Percentiles rank a stretch among this genome's conserved stretches.
phyloP scores from a whole-genome alignment of 2,797 vertebrate genomes.

The Sternarchorhynchus goeldii region DNA sequence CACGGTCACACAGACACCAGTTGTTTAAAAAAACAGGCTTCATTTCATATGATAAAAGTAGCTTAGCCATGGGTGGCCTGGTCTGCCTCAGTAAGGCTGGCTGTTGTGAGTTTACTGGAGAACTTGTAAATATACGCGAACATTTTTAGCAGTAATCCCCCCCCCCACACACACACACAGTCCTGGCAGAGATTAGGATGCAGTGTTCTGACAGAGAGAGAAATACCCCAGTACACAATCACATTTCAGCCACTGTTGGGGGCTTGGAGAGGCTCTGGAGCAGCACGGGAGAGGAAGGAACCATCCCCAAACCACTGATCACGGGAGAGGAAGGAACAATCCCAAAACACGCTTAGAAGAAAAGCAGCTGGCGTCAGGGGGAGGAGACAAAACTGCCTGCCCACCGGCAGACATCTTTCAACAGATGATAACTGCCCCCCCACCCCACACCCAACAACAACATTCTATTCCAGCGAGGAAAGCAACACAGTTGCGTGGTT shows the following conservation, averaged over 20 bases:
- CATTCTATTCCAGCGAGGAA: slow-evolving; percentile 32
- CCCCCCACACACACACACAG: slow-evolving; percentile 71
- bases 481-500: slow-evolving; percentile 39
- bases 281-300: slow-evolving; percentile 42
- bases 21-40: slow-evolving; percentile 73
- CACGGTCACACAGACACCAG: slow-evolving; percentile 60
- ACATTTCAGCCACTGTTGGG: slow-evolving; percentile 77
- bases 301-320: slow-evolving; percentile 60
- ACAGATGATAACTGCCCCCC: background rate
- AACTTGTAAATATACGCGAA: slow-evolving; percentile 82
- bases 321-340: slow-evolving; percentile 61
- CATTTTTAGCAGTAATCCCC: slow-evolving; percentile 79
- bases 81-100: slow-evolving; percentile 70
- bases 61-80: slow-evolving; percentile 74
- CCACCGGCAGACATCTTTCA: slow-evolving; percentile 44
- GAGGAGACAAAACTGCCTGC: slow-evolving; percentile 31
- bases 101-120: slow-evolving; percentile 79
- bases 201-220: slow-evolving; percentile 74
- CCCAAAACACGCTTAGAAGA: slow-evolving; percentile 51
- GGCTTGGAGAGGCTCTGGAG: slow-evolving; percentile 64
- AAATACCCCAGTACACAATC: slow-evolving; percentile 76
- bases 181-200: slow-evolving; percentile 79
- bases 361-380: background rate
- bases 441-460: slow-evolving; percentile 13
- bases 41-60: slow-evolving; percentile 77